Conservation (phyloP, 2,113 vertebrate genomes). For the Heloderma charlesbogerti region DNA sequence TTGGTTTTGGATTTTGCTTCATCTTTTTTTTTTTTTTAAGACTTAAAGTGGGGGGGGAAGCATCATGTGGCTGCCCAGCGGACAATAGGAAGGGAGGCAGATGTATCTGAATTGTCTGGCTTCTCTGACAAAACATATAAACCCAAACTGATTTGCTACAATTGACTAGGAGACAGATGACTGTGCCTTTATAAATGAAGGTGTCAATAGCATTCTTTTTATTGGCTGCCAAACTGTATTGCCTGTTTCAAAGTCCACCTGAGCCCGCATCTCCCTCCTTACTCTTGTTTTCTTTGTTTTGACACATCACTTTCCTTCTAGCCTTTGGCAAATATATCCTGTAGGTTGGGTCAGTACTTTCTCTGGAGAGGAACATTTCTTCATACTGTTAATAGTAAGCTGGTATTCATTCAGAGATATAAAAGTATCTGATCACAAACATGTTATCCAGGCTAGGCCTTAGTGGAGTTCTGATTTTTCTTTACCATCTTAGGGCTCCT, state of each 20-base stretch:
- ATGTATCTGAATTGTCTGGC: background rate
- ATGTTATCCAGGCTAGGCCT: conserved; percentile 30
- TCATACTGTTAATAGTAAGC: fast-evolving
- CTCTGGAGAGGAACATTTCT: background rate
- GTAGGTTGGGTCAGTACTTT: background rate
- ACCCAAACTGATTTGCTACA: background rate
- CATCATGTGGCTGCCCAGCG: background rate
- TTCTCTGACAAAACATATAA: conserved; percentile 13
- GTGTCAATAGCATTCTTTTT: background rate
- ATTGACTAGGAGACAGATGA: background rate
- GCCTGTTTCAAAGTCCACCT: background rate
- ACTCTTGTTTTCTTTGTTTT: background rate
- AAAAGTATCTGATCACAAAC: fast-evolving
- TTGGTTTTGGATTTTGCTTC: background rate
- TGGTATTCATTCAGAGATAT: background rate
- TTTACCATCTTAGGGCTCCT: conserved; percentile 15
- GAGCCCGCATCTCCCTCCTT: background rate
- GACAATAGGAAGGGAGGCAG: conserved; percentile 27
- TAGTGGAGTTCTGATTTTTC: background rate
- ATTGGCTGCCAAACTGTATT: background rate
- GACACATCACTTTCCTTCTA: background rate
- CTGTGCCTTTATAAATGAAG: background rate
- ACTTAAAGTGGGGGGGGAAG: too few relatives aligned
- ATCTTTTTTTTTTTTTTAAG: background rate
- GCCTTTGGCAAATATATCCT: conserved; percentile 32